These are phyloP conservation scores for Ophioninae sp. DNA, from an alignment of 2,888 invertebrate genomes.

Conservation along the genomic window DNA sequence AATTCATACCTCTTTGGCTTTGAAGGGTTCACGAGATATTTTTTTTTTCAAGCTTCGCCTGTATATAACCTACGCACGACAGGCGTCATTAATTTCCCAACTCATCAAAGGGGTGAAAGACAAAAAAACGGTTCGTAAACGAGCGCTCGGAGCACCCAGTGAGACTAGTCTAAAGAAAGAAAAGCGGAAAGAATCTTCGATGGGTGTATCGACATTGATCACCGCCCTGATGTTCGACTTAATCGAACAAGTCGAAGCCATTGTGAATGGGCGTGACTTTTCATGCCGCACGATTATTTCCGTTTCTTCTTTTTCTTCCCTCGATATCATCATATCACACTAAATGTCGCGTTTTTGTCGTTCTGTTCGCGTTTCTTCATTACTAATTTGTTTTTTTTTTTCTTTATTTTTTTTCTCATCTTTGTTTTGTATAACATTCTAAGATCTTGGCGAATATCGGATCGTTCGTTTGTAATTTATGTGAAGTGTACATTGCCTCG, in stretches of 20 bases:
- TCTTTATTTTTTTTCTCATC: slow-evolving; percentile 12
- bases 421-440: slow-evolving; percentile 14
- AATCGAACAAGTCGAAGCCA: background rate
- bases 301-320: slow-evolving; percentile 8
- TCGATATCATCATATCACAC: background rate
- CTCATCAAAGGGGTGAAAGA: slow-evolving; percentile 17
- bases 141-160: background rate
- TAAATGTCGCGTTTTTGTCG: slow-evolving; percentile 10
- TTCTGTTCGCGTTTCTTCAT: background rate
- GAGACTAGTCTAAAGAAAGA: slow-evolving; percentile 36
- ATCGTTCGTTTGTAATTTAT: slow-evolving; percentile 45
- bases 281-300: slow-evolving; percentile 4
- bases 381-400: slow-evolving; percentile 9
- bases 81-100: slow-evolving; percentile 46
- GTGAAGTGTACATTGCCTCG: slow-evolving; percentile 36
- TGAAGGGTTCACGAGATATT: slow-evolving; percentile 43
- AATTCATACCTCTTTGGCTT: slow-evolving; percentile 48
- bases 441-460: slow-evolving; percentile 20
- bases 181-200: slow-evolving; percentile 18
- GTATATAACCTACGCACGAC: slow-evolving; percentile 46
- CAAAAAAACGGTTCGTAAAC: slow-evolving; percentile 5
- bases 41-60: slow-evolving; percentile 48
- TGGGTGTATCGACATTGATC: background rate
- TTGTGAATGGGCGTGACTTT: background rate
- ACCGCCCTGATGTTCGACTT: slow-evolving; percentile 23